Conservation (phyloP, 2,888 invertebrate genomes). For the Lepidochitona cinerea region DNA sequence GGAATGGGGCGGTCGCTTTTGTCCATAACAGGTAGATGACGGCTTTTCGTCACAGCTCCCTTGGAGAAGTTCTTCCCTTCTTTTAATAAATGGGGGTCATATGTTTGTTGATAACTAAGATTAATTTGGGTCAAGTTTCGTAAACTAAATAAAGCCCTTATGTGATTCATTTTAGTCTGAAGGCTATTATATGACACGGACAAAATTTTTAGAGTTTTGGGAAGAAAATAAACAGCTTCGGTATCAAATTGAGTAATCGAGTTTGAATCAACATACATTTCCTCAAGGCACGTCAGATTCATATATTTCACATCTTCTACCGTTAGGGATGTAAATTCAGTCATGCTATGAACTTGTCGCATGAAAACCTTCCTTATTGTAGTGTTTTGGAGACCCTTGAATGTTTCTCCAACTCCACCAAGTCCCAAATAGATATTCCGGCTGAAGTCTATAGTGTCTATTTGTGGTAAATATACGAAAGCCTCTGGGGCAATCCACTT, state of each 20-base stretch:
- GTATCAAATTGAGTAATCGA: background rate
- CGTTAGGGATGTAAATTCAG: background rate
- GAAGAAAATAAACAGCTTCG: background rate
- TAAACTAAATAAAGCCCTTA: background rate
- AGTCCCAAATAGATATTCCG: background rate
- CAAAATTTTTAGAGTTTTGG: background rate
- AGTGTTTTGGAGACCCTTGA: background rate
- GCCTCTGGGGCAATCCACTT: background rate
- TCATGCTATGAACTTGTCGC: background rate
- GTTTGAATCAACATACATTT: background rate
- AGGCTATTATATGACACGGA: background rate
- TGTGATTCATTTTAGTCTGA: background rate
- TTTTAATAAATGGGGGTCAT: background rate
- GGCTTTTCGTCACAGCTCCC: background rate
- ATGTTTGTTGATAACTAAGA: background rate
- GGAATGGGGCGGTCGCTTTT: background rate
- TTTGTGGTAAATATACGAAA: background rate
- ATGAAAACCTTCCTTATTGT: background rate
- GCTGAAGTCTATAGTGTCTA: background rate
- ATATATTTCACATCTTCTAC: background rate
- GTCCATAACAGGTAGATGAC: too few species aligned
- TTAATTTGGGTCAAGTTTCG: background rate
- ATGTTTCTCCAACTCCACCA: background rate
- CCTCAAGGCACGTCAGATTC: background rate
- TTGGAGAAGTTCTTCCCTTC: background rate